Conservation (phyloP, 2,888 invertebrate species). For the Galeopsomyia nigrocyanea region DNA sequence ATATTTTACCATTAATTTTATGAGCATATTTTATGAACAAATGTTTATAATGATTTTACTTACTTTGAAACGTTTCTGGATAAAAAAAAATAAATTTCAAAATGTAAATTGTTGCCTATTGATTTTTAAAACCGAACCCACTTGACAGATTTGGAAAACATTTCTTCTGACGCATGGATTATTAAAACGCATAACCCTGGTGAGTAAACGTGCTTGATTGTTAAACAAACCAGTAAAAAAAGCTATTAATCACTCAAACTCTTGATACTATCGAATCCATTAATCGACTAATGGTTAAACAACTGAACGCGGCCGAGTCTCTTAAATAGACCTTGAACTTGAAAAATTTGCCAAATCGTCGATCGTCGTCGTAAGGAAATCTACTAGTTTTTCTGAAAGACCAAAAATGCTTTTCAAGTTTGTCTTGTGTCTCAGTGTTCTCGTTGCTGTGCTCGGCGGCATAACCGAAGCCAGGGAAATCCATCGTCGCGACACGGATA, state of each 20-base stretch:
- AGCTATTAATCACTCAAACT: slow-evolving; percentile 6
- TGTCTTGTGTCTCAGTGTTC: not conserved
- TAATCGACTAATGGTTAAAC: slow-evolving; percentile 17
- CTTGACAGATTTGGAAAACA: not conserved
- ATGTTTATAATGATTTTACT: slow-evolving; percentile 32
- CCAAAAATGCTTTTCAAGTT: slow-evolving; percentile 33
- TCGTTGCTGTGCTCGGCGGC: slow-evolving; percentile 7
- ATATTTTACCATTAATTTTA: not conserved
- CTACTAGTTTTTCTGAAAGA: slow-evolving; percentile 3
- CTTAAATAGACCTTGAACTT: slow-evolving; percentile 11
- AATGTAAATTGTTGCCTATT: not conserved
- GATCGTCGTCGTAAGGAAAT: not conserved
- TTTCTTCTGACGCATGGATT: slow-evolving; percentile 1
- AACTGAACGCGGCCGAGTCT: not conserved
- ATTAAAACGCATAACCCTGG: not conserved
- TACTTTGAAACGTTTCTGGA: slow-evolving; percentile 24
- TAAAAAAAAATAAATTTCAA: slow-evolving; percentile 26
- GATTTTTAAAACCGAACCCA: slow-evolving; percentile 1
- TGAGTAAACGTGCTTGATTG: not conserved
- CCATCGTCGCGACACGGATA: not conserved
- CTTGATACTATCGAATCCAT: slow-evolving; percentile 7
- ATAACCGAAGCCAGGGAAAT: not conserved
- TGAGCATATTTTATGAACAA: slow-evolving; percentile 19
- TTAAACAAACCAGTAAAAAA: slow-evolving; percentile 5
- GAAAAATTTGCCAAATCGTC: too few relatives aligned